Percentiles rank a stretch among this genome's conserved stretches.
These are phyloP conservation scores for Gambusia affinis DNA, from an alignment of 2,113 vertebrate species.

Conservation along the genomic window DNA sequence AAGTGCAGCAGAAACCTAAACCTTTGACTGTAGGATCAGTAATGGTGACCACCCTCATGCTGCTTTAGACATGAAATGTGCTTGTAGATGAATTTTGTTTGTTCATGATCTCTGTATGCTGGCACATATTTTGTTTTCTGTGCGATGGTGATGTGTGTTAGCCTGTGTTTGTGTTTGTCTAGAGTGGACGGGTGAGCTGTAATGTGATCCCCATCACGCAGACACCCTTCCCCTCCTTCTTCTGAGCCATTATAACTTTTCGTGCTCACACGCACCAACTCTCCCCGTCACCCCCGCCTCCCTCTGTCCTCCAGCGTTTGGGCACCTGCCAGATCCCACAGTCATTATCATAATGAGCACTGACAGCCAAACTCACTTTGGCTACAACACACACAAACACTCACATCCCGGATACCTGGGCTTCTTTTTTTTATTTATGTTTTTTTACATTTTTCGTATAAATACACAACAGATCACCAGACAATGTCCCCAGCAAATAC, in stretches of 20 bases:
- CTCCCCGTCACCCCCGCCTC: neutral
- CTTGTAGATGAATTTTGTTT: neutral
- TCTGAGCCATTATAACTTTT: constrained; percentile 23
- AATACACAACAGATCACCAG: neutral
- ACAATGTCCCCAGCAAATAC: neutral
- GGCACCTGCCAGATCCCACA: constrained; percentile 73
- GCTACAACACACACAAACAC: constrained; percentile 28
- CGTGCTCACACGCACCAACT: constrained; percentile 10
- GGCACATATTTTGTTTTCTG: too few species aligned
- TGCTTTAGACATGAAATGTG: neutral
- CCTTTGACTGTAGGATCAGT: neutral
- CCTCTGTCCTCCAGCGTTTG: constrained; percentile 49
- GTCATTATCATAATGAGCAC: constrained; percentile 72
- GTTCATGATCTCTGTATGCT: too few species aligned
- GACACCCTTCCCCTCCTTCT: neutral
- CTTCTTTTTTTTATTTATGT: neutral
- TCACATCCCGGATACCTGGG: constrained; percentile 9
- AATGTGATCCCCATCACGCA: constrained; percentile 56
- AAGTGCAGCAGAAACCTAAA: neutral
- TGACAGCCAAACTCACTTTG: constrained; percentile 68
- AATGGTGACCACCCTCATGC: neutral
- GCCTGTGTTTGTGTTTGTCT: constrained; percentile 1
- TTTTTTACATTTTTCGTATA: neutral
- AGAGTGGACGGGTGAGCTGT: constrained; percentile 11
- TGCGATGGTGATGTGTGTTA: constrained; percentile 7